Evolutionary conservation across 2,113 vertebrate genomes (phyloP), one percentile per base, ranked within the genome.

Genomic region (Oriolus oriolus): DNA sequence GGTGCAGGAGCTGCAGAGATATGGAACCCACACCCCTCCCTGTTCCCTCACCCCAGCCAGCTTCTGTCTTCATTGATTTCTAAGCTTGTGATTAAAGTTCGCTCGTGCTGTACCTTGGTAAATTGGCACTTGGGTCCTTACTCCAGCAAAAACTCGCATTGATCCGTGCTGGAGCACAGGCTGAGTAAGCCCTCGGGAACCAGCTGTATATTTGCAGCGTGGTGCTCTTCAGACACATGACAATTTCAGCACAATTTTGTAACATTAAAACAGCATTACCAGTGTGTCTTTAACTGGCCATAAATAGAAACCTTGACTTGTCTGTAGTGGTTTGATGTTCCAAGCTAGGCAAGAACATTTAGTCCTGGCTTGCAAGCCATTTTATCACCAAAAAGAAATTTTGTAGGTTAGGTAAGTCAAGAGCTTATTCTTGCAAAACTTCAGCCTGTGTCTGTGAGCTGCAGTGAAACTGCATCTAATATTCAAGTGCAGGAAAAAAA

Each of bases 171-270:
- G 87, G 74, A 75, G 76, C 87, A 79, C 35, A 45, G 87, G 81
- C 94, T 87, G 84, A 87, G 78, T 8, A 61, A 95, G 76, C 93
- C 94, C 88, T 63, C 2, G 0, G 90, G 93, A 88, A 87, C 24
- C 3, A 31, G 73, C 61, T 33, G 12, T 78, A 10, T 66, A 75
- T 93, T 86, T 92, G 80, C 64, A 92, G 82, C 1, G 1, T 24
- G 57, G 66, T 77, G 83, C 83, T 96, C 85, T 84, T 92, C 83
- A 96, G 90, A 82, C 88, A 92, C 76, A 61, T 49, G 83, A 94
- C 88, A 84, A 94, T 95, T 95, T 89, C 88, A 92, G 92, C 74
- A 81, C 79, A 90, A 89, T 96, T 96, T 84, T 81, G 28, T 49
- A 84, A 89, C 88, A 89, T 96, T 96, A 92, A 92, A 94, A 56